These are phyloP conservation scores for Mugil cephalus DNA, from an alignment of 2,113 vertebrate species.

Conservation along the genomic window DNA sequence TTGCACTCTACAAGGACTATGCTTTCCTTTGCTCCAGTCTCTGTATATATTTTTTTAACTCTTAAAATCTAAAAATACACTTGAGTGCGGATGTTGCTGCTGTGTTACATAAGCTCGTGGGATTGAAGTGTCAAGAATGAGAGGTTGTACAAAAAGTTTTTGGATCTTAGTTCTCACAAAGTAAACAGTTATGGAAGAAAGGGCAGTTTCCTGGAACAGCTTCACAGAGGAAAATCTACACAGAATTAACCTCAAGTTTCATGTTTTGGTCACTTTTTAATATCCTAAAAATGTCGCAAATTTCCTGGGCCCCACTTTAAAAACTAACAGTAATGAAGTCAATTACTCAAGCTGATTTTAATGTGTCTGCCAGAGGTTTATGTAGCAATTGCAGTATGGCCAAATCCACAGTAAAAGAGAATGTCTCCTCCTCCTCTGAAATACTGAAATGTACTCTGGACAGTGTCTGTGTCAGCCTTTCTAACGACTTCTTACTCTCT, in stretches of 20 bases:
- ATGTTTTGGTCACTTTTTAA: conserved; percentile 50
- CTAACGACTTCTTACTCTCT: too few species aligned
- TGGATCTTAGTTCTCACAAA: conserved; percentile 62
- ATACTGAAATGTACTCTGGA: too few species aligned
- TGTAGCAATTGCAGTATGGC: too few species aligned
- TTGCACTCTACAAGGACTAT: conserved; percentile 65
- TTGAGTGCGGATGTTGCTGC: conserved; percentile 70
- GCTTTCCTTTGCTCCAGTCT: conserved; percentile 69
- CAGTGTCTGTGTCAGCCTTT: too few species aligned
- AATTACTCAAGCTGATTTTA: too few species aligned
- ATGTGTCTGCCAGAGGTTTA: too few species aligned
- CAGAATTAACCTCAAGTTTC: conserved; percentile 42
- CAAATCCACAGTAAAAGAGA: too few species aligned
- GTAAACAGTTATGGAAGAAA: conserved; percentile 69
- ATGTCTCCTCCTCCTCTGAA: too few species aligned
- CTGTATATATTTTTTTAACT: conserved; percentile 71
- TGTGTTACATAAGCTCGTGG: conserved; percentile 71
- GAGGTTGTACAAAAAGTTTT: conserved; percentile 72
- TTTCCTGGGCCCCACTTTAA: conserved; percentile 31
- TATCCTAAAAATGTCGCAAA: conserved; percentile 29
- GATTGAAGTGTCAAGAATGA: conserved; percentile 77
- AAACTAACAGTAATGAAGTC: conserved; percentile 12
- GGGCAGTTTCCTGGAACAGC: conserved; percentile 69
- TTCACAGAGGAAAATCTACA: conserved; percentile 48
- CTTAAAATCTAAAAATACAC: conserved; percentile 79